Percentiles rank a stretch among this genome's conserved stretches.
These are phyloP conservation scores for Paradoxurus hermaphroditus DNA, from an alignment of 2,113 vertebrate genomes.

Conservation along the genomic window DNA sequence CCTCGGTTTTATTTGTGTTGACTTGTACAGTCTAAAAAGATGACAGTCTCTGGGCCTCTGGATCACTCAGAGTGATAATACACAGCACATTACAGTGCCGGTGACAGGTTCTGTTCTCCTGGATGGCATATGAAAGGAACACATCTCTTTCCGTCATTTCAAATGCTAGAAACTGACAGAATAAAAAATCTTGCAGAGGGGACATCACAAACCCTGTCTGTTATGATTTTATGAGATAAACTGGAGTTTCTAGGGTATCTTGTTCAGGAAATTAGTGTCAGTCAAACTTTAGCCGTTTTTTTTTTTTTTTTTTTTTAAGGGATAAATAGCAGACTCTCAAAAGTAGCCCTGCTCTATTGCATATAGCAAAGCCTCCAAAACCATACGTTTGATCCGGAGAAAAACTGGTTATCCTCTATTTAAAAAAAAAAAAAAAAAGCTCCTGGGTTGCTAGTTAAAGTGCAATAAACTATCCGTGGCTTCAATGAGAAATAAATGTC, in stretches of 20 bases:
- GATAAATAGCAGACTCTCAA: constrained; percentile 86
- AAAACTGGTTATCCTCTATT: neutral
- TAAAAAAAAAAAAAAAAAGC: constrained; percentile 57
- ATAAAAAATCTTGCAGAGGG: constrained; percentile 91
- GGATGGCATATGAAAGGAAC: constrained; percentile 90
- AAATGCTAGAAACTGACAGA: constrained; percentile 97
- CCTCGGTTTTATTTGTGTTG: constrained; percentile 99
- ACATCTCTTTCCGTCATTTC: constrained; percentile 95
- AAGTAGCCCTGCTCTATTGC: constrained; percentile 71
- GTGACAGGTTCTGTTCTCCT: constrained; percentile 96
- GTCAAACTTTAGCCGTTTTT: constrained; percentile 97
- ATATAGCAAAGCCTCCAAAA: constrained; percentile 46
- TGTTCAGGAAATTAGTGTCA: constrained; percentile 98
- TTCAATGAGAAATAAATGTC: neutral
- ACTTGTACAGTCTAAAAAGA: constrained; percentile 96
- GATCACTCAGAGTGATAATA: constrained; percentile 98
- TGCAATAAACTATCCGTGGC: neutral
- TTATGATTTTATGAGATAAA: constrained; percentile 96
- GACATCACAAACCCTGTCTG: constrained; percentile 98
- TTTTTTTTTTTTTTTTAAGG: constrained; percentile 75
- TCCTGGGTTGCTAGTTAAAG: neutral
- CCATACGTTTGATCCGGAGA: constrained; percentile 35
- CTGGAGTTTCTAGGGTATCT: constrained; percentile 92
- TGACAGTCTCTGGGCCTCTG: constrained; percentile 93
- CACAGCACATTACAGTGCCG: constrained; percentile 89